Evolutionary conservation across 2,888 invertebrate species (phyloP), one percentile per base, ranked within the genome.

Genomic region (Beris morrisii): DNA sequence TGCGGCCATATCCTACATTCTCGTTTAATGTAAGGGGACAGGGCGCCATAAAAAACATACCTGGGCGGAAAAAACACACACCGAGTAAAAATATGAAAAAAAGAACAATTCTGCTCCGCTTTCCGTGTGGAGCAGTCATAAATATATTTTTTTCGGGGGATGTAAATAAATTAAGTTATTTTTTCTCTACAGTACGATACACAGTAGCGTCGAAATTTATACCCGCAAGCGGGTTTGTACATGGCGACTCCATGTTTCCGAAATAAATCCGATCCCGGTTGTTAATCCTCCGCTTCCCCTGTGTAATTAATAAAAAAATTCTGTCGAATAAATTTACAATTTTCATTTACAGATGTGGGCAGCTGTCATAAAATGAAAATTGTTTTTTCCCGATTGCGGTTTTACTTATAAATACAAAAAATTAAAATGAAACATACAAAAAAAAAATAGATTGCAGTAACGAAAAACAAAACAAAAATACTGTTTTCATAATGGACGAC

Each of bases 291-390:
- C 22, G 22, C 3, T 22, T 22, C 22, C 13, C 48, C 38, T 22
- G 43, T 50, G 61, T 61, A 52, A 61, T 61, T 61, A 61, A 61
- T 61, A 61, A 61, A 38, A 38, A 61, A 52, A 61, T 61, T 61
- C 52, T 22, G 50, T n/a, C 22, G 52, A 61, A 61, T 52, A 61
- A 52, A 52, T 61, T 61, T 52, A 50, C 46, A 61, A 61, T 61
- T 61, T 50, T 50, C 61, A 61, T 50, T 61, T 61, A 61, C 61
- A 61, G 61, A 61, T 50, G 38, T 52, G 61, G 38, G 52, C 38
- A 50, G 50, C 61, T 61, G 61, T 31, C 59, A n/a, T 11, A 32
- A 52, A 52, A 50, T 9, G 50, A 48, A 30, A 30, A 38, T 38
- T 28, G 50, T 53, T 31, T 28, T 52, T 53, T 53, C n/a, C 53